Conservation (phyloP, 1,140 invertebrate species). For the Drosophila littoralis region DNA sequence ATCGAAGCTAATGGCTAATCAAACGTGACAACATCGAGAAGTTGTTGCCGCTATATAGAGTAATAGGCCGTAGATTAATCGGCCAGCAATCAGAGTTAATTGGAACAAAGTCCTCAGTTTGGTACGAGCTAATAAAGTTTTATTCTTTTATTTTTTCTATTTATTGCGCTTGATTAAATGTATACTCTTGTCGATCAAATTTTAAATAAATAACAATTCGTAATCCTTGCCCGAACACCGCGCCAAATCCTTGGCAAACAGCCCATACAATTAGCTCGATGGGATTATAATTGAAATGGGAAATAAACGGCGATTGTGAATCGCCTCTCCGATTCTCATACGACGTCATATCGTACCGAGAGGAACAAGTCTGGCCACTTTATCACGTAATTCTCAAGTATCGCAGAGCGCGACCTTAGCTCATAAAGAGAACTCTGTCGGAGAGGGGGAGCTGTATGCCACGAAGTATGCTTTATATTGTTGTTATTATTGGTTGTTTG, state of each 20-base stretch:
- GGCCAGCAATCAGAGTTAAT: constrained; percentile 39
- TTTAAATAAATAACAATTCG: constrained; percentile 31
- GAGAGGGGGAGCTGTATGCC: constrained; percentile 28
- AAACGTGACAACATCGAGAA: constrained; percentile 33
- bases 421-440: constrained; percentile 29
- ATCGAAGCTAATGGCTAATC: constrained; percentile 53
- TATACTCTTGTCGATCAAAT: not conserved
- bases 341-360: constrained; percentile 3
- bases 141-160: not conserved
- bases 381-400: constrained; percentile 74
- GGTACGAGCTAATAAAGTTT: constrained; percentile 8
- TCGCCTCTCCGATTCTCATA: constrained; percentile 16
- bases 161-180: not conserved
- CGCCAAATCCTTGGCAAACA: constrained; percentile 16
- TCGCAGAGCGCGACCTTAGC: constrained; percentile 28
- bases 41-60: not conserved
- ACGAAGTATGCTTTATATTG: constrained; percentile 61
- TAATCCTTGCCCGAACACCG: not conserved
- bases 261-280: constrained; percentile 21
- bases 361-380: constrained; percentile 66
- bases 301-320: constrained; percentile 15
- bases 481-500: constrained; percentile 72
- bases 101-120: constrained; percentile 38
- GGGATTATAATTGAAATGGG: constrained; percentile 46
- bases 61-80: constrained; percentile 25